Percentiles rank a stretch among this genome's conserved stretches.
These are phyloP conservation scores for Scaptomyza pallida DNA, from an alignment of 1,140 invertebrate genomes.

Conservation along the genomic window DNA sequence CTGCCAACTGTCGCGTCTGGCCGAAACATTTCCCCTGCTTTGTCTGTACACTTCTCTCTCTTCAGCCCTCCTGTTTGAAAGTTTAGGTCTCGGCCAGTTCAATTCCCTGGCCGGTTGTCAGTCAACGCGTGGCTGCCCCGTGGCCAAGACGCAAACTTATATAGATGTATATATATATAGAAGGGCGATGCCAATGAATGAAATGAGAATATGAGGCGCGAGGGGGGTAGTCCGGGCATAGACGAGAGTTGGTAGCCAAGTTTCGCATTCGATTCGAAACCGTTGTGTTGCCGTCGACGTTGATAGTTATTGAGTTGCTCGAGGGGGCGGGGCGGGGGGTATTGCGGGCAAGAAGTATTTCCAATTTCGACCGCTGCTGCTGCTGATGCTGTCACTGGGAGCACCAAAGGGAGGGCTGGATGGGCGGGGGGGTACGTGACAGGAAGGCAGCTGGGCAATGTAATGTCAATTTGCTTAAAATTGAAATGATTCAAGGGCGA, in stretches of 20 bases:
- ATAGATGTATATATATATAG: background rate
- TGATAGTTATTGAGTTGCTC: constrained; percentile 75
- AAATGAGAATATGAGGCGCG: background rate
- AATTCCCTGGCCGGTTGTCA: constrained; percentile 61
- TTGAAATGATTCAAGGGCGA: constrained; percentile 77
- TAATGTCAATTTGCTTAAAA: constrained; percentile 77
- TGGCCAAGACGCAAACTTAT: constrained; percentile 36
- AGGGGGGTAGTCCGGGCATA: no score
- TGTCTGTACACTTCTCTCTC: background rate
- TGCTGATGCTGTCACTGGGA: constrained; percentile 13
- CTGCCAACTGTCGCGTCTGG: constrained; percentile 28
- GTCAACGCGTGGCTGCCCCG: constrained; percentile 62
- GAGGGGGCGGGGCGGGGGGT: background rate
- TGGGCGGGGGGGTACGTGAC: constrained; percentile 1
- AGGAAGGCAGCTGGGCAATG: constrained; percentile 61
- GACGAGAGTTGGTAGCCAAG: constrained; percentile 18
- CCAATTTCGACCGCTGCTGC: constrained; percentile 40
- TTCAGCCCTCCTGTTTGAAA: background rate
- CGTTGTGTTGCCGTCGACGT: constrained; percentile 45
- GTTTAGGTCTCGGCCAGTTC: constrained; percentile 39
- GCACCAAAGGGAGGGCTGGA: background rate
- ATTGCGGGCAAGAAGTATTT: constrained; percentile 18
- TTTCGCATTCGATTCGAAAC: constrained; percentile 66
- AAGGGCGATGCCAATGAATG: background rate
- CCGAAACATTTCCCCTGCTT: constrained; percentile 19